Base-by-base conservation (phyloP, 1,140 invertebrate species). In the Platyscapa corneri region DNA sequence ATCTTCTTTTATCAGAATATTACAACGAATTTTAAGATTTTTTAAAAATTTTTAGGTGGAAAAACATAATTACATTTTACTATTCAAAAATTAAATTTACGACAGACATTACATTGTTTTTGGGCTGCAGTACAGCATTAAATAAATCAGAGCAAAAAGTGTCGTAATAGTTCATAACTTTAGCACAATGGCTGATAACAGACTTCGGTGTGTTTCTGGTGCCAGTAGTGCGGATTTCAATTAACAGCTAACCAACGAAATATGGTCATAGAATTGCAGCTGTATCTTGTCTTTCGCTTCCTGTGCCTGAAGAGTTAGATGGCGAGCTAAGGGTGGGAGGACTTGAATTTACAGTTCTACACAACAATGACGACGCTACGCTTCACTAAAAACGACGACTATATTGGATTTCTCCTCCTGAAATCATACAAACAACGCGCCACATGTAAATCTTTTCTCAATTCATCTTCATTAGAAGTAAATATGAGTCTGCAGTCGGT, bases 181-280 rank as follows among this genome's bases (percentile, higher is more conserved):
- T 46, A 7, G 74, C 79, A 83, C 85, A 79, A 83, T 79, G 74
- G 75, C 60, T 83, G 80, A 86, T 86, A 86, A 83, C 65, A 72
- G 75, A 49, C 32, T 16, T n/a, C 30, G 70, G 27, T 34, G 46
- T 20, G 30, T n/a, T 72, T 34, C 56, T 39, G 30, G 30, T 56
- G 18, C 34, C 84, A 46, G 32, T 75, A n/a, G 46, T 79, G 81
- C 64, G 64, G 64, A 86, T 83, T 86, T 86, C 85, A 86, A 86
- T 86, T 86, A 86, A 86, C 85, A 79, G 75, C 56, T 83, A 70
- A 76, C 80, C 81, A 83, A 81, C 49, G 75, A n/a, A n/a, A n/a
- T n/a, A n/a, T n/a, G n/a, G n/a, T n/a, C n/a, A n/a, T n/a, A n/a
- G n/a, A n/a, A n/a, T n/a, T 79, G 85, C 81, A 86, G 75, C 76